Percentiles rank a stretch among this genome's conserved stretches.
phyloP scores from a whole-genome alignment of 2,797 vertebrate species.

The Anabacerthia variegaticeps region DNA sequence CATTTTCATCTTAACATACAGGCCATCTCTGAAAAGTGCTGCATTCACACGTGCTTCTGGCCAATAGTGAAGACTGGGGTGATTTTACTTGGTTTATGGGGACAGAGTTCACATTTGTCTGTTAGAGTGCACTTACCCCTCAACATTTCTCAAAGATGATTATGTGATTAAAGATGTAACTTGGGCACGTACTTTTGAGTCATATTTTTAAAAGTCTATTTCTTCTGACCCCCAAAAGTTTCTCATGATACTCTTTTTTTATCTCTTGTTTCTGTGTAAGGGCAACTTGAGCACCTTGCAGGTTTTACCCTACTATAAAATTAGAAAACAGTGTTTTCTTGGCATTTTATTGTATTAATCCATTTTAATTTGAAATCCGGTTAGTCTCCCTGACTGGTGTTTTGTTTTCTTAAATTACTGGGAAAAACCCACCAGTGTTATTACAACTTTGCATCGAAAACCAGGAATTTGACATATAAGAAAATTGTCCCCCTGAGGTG shows the following conservation, averaged over 20 bases:
- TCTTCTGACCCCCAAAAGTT: neutral
- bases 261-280: neutral
- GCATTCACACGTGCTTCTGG: fast-evolving
- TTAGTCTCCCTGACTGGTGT: neutral
- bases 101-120: neutral
- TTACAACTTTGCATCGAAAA: slow-evolving; percentile 74
- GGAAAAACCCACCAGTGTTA: neutral
- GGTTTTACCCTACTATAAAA: neutral
- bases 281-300: neutral
- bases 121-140: neutral
- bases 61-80: neutral
- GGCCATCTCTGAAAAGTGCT: neutral
- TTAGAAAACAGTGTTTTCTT: neutral
- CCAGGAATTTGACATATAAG: slow-evolving; percentile 64
- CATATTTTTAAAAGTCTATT: neutral
- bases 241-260: neutral
- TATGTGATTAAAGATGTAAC: neutral
- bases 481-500: slow-evolving; percentile 69
- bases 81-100: neutral
- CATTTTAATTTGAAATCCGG: neutral
- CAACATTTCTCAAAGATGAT: neutral
- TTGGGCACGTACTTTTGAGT: neutral
- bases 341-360: neutral
- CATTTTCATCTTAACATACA: neutral
- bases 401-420: neutral